Base-by-base conservation (phyloP, 2,113 vertebrate genomes). In the Saguinus midas region DNA sequence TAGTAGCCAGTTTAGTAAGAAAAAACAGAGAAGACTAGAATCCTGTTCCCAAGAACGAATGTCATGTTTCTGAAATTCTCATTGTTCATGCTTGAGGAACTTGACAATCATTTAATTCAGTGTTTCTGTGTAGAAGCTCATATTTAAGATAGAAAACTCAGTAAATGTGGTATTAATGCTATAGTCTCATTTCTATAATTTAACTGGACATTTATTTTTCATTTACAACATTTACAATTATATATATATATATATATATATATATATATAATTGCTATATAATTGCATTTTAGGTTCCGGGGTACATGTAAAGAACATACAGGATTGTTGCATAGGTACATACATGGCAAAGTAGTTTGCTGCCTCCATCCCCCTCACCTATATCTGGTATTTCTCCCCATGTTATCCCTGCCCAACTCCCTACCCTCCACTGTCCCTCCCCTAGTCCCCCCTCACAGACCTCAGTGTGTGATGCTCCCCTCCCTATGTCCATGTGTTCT, bases 161-260 rank as follows among this genome's bases (percentile, higher is more conserved):
- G 66, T 20, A 52, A 83, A 96, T 37, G 58, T 68, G 61, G 9
- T 27, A 76, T 83, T 18, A 20, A 20, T 86, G 58, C 37, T 80
- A 70, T 50, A 83, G 88, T 80, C 17, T 11, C 80, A 80, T 78
- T 84, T 64, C 45, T 76, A 29, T 23, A 52, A 87, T 72, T 92
- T 87, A 89, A 86, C 48, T 61, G 25, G 48, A 83, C 48, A 87
- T 92, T 96, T 83, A 70, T 79, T 96, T 90, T 97, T 83, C 27
- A 40, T 78, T 96, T 94, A 52, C 4, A 66, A 58, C 27, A 40
- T 78, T 96, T 94, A 52, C 4, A 66, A 58, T 70, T 9, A 5
- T 40, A 91, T 70, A 29, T 16, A n/a, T 68, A n/a, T 50, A 50
- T 50, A 50, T 50, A 8, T 48, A 50, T 50, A 18, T 52, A 18